phyloP scores from a whole-genome alignment of 2,113 vertebrate species.

The Grammomys dolichurus region DNA sequence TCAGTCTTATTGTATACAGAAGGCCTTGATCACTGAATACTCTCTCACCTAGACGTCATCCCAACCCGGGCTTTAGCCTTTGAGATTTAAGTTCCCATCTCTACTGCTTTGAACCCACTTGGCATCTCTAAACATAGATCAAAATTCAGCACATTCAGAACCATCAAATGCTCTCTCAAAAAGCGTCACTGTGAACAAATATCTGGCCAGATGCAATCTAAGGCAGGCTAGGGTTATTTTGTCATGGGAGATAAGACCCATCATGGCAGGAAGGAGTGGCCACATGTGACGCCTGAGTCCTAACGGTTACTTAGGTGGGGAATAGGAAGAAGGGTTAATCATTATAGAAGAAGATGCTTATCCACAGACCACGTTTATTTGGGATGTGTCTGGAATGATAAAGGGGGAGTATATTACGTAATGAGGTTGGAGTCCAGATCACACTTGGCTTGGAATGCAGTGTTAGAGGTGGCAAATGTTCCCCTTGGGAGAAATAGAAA shows the following conservation, averaged over 20 bases:
- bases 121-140: background rate
- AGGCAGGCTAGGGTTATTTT: background rate
- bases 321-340: background rate
- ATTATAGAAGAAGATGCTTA: too few relatives aligned
- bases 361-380: background rate
- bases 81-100: slow-evolving; percentile 33
- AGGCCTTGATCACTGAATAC: background rate
- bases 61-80: background rate
- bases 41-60: background rate
- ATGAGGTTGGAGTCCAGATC: background rate
- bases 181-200: background rate
- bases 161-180: background rate
- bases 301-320: background rate
- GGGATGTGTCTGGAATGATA: background rate
- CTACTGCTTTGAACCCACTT: background rate
- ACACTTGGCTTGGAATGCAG: background rate
- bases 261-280: background rate
- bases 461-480: background rate
- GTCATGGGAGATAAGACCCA: too few relatives aligned
- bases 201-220: background rate
- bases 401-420: background rate
- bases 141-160: background rate
- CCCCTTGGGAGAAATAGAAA: background rate
- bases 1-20: background rate
- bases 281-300: background rate